Evolutionary conservation across 2,888 invertebrate species (phyloP).

Genomic region (Tolmerus cingulatus): DNA sequence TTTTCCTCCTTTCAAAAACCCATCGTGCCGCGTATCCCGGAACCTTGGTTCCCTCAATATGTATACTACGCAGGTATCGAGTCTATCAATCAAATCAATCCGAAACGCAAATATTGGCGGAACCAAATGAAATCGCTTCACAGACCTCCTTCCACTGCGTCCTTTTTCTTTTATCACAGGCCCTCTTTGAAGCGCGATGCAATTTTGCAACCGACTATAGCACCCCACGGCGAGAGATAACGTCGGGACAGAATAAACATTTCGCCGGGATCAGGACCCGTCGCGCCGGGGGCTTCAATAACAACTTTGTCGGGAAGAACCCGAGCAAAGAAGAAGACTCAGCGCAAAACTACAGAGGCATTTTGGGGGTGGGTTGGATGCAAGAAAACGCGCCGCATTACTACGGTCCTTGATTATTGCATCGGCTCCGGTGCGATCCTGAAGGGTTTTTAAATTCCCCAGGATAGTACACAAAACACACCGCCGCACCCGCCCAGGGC

Average conservation of each 20-base stretch:
- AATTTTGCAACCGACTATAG: constrained; percentile 17
- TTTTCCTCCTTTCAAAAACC: background rate
- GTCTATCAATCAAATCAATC: constrained; percentile 38
- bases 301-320: background rate
- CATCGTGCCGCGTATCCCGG: background rate
- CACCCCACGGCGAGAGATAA: background rate
- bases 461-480: background rate
- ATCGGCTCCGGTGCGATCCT: background rate
- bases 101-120: constrained; percentile 32
- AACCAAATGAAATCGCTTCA: background rate
- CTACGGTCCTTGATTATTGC: background rate
- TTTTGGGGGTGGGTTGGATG: background rate
- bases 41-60: background rate
- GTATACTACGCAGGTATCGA: background rate
- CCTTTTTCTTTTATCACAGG: background rate
- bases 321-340: background rate
- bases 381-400: background rate
- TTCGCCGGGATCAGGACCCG: background rate
- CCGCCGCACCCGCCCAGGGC: background rate
- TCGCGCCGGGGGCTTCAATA: background rate
- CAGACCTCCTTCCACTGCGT: background rate
- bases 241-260: background rate
- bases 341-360: background rate
- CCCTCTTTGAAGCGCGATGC: background rate
- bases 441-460: background rate